Conservation (phyloP, 2,888 invertebrate genomes). For the Drosophila prolongata region DNA sequence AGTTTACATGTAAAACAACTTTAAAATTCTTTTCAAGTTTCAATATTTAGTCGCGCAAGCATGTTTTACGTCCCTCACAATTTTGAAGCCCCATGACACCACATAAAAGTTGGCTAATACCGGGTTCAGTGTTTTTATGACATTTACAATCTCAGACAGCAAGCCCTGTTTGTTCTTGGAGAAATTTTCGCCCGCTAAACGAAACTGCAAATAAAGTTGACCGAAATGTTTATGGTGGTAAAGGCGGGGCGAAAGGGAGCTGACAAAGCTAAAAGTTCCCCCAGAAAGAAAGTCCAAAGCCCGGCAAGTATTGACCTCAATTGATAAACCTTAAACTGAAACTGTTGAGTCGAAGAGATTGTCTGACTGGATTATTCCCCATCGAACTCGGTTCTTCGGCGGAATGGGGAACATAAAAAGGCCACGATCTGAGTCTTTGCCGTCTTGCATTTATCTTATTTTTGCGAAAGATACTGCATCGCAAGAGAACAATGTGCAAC, state of each 20-base stretch:
- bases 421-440: conserved; percentile 30
- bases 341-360: conserved; percentile 14
- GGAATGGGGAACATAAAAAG: conserved; percentile 29
- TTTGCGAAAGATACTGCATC: conserved; percentile 65
- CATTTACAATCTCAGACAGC: conserved; percentile 40
- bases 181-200: conserved; percentile 66
- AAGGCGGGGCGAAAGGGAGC: conserved; percentile 35
- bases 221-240: conserved; percentile 33
- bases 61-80: conserved; percentile 3
- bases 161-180: conserved; percentile 52
- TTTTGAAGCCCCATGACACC: conserved; percentile 25
- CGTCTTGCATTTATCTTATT: conserved; percentile 32
- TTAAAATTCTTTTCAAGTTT: conserved; percentile 10
- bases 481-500: conserved; percentile 66
- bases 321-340: conserved; percentile 49
- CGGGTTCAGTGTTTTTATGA: conserved; percentile 45
- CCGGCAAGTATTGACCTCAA: conserved; percentile 54
- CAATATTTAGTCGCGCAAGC: conserved; percentile 21
- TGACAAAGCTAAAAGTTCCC: conserved; percentile 33
- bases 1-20: conserved; percentile 18
- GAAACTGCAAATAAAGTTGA: conserved; percentile 61
- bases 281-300: conserved; percentile 65
- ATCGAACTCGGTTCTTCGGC: conserved; percentile 15
- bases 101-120: conserved; percentile 50
- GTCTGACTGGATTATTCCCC: conserved; percentile 23